Evolutionary conservation across 2,888 invertebrate species (phyloP).

Genomic region (Fissipunctia ypsillon): DNA sequence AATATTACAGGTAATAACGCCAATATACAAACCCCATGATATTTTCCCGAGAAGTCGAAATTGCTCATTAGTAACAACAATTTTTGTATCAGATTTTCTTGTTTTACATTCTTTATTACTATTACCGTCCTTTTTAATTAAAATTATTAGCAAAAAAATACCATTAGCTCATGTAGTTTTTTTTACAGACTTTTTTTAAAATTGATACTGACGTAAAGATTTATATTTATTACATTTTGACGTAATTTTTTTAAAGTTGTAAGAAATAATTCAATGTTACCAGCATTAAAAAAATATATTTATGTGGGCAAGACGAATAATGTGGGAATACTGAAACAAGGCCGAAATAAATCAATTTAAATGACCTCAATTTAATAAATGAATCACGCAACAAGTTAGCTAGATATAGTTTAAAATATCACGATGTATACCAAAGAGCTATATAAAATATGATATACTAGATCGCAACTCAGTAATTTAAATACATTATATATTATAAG

Average conservation of each 20-base stretch:
- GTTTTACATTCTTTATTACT: slow-evolving; percentile 62
- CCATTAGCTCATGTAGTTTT: slow-evolving; percentile 30
- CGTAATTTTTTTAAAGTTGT: background rate
- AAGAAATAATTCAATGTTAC: background rate
- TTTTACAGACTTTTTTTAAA: slow-evolving; percentile 16
- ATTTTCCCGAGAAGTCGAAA: slow-evolving; percentile 62
- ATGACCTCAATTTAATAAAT: slow-evolving; percentile 35
- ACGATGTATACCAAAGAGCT: slow-evolving; percentile 85
- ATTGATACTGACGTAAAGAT: background rate
- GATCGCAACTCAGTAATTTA: slow-evolving; percentile 54
- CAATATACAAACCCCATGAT: slow-evolving; percentile 78
- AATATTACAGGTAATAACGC: slow-evolving; percentile 84
- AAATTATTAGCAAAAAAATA: slow-evolving; percentile 28
- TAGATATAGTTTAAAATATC: slow-evolving; percentile 59
- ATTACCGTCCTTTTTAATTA: slow-evolving; percentile 71
- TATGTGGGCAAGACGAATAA: slow-evolving; percentile 30
- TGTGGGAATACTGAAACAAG: slow-evolving; percentile 7
- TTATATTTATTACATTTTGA: slow-evolving; percentile 34
- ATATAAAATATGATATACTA: slow-evolving; percentile 58
- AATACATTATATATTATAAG: slow-evolving; percentile 55
- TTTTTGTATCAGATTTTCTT: slow-evolving; percentile 59
- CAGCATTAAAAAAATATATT: background rate
- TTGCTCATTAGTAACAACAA: slow-evolving; percentile 80
- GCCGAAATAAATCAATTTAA: slow-evolving; percentile 9
- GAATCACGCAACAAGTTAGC: slow-evolving; percentile 38